A percentile compares a stretch with the other conserved stretches of the same genome.
Conservation (phyloP, 37 sponge, comb jelly and placozoan genomes). For the Lycopodina hypogea region DNA sequence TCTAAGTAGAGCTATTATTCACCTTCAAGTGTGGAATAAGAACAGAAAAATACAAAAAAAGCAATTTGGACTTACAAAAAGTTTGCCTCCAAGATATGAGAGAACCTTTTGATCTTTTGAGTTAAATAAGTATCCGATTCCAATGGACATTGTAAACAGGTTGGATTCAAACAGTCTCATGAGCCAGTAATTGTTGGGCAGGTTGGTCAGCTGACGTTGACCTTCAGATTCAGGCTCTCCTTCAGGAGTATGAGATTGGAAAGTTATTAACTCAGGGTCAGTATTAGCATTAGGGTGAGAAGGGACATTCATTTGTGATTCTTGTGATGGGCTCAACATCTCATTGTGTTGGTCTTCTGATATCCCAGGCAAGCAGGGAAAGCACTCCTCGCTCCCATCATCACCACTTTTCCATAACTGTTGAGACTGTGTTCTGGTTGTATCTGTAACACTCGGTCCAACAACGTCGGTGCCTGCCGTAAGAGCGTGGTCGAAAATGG, state of each 20-base stretch:
- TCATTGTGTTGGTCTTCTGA: slow-evolving; percentile 7
- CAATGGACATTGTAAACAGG: slow-evolving; percentile 87
- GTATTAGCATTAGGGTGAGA: no score
- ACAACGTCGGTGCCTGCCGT: neutral
- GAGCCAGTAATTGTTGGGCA: slow-evolving; percentile 76
- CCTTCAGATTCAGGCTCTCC: neutral
- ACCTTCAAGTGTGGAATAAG: no score
- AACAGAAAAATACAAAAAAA: no score
- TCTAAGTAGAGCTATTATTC: no score
- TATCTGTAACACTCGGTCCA: neutral
- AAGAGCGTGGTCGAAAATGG: slow-evolving; percentile 21
- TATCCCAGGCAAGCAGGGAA: slow-evolving; percentile 54
- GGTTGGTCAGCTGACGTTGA: neutral
- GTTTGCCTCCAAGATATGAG: slow-evolving; percentile 74
- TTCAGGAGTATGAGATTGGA: no score
- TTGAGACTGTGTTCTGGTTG: neutral
- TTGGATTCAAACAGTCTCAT: slow-evolving; percentile 87
- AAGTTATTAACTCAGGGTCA: no score
- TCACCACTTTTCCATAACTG: slow-evolving; percentile 8
- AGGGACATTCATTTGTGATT: no score
- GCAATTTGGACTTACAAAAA: slow-evolving; percentile 82
- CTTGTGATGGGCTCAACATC: no score
- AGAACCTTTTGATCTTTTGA: slow-evolving; percentile 77
- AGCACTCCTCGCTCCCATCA: slow-evolving; percentile 36
- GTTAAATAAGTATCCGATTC: slow-evolving; percentile 86